Conservation (phyloP, 2,888 invertebrate genomes). For the Rhamphomyia laevipes region DNA sequence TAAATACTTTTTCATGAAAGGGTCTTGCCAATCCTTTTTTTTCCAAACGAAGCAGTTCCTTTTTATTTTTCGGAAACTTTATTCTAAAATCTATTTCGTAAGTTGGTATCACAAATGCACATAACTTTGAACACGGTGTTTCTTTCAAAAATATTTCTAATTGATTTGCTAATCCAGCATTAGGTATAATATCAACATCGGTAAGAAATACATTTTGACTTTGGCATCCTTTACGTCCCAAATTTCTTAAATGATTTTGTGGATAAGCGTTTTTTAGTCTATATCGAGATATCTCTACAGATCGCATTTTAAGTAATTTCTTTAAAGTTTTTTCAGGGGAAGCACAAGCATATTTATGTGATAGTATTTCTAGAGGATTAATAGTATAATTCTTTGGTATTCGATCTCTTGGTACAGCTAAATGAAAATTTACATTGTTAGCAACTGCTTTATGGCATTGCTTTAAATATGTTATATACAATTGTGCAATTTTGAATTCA, state of each 20-base stretch:
- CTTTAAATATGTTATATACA: slow-evolving; percentile 63
- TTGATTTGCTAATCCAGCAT: slow-evolving; percentile 54
- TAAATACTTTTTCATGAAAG: slow-evolving; percentile 84
- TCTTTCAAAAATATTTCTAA: slow-evolving; percentile 56
- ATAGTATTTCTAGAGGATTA: slow-evolving; percentile 16
- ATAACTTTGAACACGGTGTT: slow-evolving; percentile 49
- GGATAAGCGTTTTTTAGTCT: slow-evolving; percentile 67
- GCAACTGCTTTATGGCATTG: slow-evolving; percentile 61
- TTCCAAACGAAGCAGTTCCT: slow-evolving; percentile 61
- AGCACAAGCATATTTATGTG: slow-evolving; percentile 47
- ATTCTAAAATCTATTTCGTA: slow-evolving; percentile 75
- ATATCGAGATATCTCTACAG: slow-evolving; percentile 57
- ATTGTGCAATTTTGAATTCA: slow-evolving; percentile 59
- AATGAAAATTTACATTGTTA: slow-evolving; percentile 62
- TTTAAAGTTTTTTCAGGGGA: slow-evolving; percentile 53
- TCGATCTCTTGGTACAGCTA: slow-evolving; percentile 54
- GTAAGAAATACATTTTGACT: slow-evolving; percentile 70
- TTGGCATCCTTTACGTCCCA: slow-evolving; percentile 76
- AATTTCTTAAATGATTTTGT: slow-evolving; percentile 78
- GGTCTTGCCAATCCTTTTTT: slow-evolving; percentile 73
- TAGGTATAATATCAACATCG: slow-evolving; percentile 81
- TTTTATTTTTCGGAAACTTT: slow-evolving; percentile 68
- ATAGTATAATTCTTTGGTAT: slow-evolving; percentile 25
- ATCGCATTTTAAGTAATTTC: slow-evolving; percentile 46
- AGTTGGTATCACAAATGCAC: slow-evolving; percentile 83